Base-by-base conservation (phyloP, 1,140 invertebrate species). In the Trichogramma pretiosum region DNA sequence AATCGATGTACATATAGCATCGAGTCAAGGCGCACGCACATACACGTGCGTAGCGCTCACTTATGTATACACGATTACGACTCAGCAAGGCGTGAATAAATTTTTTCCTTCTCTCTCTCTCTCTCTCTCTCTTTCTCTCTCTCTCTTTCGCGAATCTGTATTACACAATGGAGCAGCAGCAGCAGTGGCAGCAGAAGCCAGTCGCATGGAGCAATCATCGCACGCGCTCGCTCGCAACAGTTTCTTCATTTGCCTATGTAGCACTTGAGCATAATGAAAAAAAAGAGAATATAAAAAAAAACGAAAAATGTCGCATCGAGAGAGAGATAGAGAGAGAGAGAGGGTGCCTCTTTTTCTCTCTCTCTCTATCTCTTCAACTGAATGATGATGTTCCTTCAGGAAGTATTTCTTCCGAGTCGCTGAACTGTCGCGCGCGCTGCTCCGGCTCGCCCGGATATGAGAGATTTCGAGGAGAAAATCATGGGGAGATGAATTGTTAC, bases 391-490 rank as follows among this genome's bases (percentile, higher is more conserved):
- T n/a, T n/a, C 34, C 55, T 36, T 53, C 58, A 67, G 67, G 68
- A 70, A 70, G 68, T 70, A 69, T 70, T 70, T 70, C 62, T 70
- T 70, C 68, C 68, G 59, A 62, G 57, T 59, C 64, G 68, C 56
- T 68, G 67, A 49, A n/a, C n/a, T n/a, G n/a, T n/a, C n/a, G n/a
- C n/a, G n/a, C n/a, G n/a, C n/a, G n/a, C n/a, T n/a, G n/a, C n/a
- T n/a, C n/a, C n/a, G n/a, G n/a, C n/a, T n/a, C n/a, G 50, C 59
- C 57, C 61, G 56, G 58, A 28, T 7, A 11, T 7, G 24, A 28
- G 24, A 5, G 24, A 28, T 5, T 7, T 5, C 24, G 24, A 28
- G 24, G 11, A 11, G 11, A 11, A 28, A 11, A 28, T 5, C 5
- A 11, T 7, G 53, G 61, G 64, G 64, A 70, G 67, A 70, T 70